Conservation (phyloP, 1,140 invertebrate genomes). For the Diachasma alloeum region DNA sequence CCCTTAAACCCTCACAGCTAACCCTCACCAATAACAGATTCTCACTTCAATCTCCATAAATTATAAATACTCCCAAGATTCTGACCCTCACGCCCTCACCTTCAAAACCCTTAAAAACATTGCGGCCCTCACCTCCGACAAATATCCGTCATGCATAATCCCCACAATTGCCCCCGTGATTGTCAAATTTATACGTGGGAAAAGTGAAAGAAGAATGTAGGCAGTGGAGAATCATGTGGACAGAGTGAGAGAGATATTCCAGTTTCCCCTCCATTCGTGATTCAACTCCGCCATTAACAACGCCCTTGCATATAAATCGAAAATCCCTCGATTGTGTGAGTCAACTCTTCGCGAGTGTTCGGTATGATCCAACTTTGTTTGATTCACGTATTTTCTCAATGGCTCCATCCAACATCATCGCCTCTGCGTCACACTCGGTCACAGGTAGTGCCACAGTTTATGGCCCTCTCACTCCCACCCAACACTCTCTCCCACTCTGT, state of each 20-base stretch:
- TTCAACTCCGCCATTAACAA: conserved; percentile 60
- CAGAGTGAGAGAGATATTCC: conserved; percentile 29
- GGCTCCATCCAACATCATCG: conserved; percentile 43
- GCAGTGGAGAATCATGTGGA: not conserved
- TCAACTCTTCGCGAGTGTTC: conserved; percentile 32
- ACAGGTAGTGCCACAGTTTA: conserved; percentile 20
- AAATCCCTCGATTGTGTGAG: conserved; percentile 39
- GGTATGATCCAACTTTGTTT: conserved; percentile 34
- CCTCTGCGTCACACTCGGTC: conserved; percentile 35
- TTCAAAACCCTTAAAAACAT: no score
- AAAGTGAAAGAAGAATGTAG: not conserved
- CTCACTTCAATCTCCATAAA: no score
- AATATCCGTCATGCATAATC: not conserved
- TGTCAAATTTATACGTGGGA: not conserved
- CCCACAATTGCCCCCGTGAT: not conserved
- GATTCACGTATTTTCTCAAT: conserved; percentile 42
- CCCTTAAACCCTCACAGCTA: no score
- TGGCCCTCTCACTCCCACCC: not conserved
- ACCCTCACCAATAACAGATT: no score
- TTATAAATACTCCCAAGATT: no score
- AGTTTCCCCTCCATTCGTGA: conserved; percentile 22
- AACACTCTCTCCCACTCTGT: conserved; percentile 9
- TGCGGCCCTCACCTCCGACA: no score
- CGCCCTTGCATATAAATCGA: conserved; percentile 66
- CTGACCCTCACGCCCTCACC: no score